These are phyloP conservation scores for Notarius quadriscutis DNA, from an alignment of 2,113 vertebrate species.

Conservation along the genomic window DNA sequence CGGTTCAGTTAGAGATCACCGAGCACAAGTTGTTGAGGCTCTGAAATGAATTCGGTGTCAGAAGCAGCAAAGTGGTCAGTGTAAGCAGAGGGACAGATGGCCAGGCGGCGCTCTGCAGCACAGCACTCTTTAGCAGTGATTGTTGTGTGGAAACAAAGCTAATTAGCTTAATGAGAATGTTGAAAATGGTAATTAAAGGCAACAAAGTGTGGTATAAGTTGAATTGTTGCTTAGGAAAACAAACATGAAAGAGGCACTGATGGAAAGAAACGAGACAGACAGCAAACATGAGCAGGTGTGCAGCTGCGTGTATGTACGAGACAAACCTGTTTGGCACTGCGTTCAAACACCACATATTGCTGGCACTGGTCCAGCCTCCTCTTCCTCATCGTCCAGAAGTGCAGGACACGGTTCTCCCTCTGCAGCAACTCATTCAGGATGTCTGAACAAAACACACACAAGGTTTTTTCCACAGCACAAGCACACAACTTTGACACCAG, in stretches of 20 bases:
- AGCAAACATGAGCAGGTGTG: not conserved
- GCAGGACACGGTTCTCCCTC: conserved; percentile 94
- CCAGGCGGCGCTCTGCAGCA: conserved; percentile 5
- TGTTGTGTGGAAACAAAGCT: conserved; percentile 3
- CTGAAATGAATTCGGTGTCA: not conserved
- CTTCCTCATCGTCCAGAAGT: conserved; percentile 99
- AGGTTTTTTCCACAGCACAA: not conserved
- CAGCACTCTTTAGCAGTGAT: not conserved
- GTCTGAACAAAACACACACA: conserved; percentile 70
- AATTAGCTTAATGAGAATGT: conserved; percentile 40
- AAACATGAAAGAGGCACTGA: not conserved
- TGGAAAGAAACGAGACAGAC: not conserved
- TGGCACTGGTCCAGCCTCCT: conserved; percentile 96
- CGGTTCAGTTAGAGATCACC: not conserved
- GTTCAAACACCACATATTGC: conserved; percentile 97
- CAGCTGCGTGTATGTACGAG: not conserved
- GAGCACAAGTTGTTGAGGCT: not conserved
- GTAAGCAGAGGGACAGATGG: not conserved
- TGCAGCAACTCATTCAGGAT: conserved; percentile 97
- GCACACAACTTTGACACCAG: not conserved
- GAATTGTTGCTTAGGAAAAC: conserved; percentile 1
- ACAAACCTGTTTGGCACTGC: conserved; percentile 96
- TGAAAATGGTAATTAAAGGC: conserved; percentile 29
- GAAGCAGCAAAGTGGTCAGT: not conserved
- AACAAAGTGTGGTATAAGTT: conserved; percentile 12